These are phyloP conservation scores for Tinea trinotella DNA, from an alignment of 2,888 invertebrate genomes.

Conservation along the genomic window DNA sequence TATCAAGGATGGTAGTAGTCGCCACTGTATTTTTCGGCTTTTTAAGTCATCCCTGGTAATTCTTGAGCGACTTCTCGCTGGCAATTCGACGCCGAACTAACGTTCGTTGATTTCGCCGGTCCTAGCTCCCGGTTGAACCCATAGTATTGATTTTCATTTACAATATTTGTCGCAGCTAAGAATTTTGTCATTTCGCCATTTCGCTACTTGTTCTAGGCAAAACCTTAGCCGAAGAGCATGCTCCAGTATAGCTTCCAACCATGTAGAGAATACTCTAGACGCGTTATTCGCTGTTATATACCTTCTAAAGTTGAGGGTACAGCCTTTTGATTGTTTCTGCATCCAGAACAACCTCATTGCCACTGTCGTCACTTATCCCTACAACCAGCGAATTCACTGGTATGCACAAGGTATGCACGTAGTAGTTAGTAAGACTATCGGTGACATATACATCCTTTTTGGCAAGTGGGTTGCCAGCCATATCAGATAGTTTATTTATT, in stretches of 20 bases:
- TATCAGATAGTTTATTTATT: too few relatives aligned
- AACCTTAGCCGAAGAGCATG: not conserved
- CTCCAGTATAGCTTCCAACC: not conserved
- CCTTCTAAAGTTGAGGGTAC: not conserved
- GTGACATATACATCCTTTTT: too few relatives aligned
- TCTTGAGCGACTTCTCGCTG: not conserved
- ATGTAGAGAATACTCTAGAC: not conserved
- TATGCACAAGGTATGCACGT: too few relatives aligned
- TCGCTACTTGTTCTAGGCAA: not conserved
- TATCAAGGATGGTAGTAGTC: not conserved
- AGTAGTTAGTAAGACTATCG: too few relatives aligned
- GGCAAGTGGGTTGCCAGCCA: too few relatives aligned
- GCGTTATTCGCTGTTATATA: not conserved
- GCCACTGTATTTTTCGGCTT: not conserved
- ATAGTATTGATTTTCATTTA: not conserved
- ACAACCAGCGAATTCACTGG: too few relatives aligned
- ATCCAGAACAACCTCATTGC: not conserved
- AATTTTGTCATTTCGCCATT: too few relatives aligned
- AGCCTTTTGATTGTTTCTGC: not conserved
- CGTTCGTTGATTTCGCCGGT: not conserved
- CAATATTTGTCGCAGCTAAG: not conserved
- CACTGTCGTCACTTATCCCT: not conserved
- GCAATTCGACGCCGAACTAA: not conserved
- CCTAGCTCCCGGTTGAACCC: slow-evolving; percentile 2
- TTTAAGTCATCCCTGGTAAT: not conserved